Percentiles rank a stretch among this genome's conserved stretches.
These are phyloP conservation scores for Thalassophryne amazonica DNA, from an alignment of 2,797 vertebrate genomes.

Conservation along the genomic window DNA sequence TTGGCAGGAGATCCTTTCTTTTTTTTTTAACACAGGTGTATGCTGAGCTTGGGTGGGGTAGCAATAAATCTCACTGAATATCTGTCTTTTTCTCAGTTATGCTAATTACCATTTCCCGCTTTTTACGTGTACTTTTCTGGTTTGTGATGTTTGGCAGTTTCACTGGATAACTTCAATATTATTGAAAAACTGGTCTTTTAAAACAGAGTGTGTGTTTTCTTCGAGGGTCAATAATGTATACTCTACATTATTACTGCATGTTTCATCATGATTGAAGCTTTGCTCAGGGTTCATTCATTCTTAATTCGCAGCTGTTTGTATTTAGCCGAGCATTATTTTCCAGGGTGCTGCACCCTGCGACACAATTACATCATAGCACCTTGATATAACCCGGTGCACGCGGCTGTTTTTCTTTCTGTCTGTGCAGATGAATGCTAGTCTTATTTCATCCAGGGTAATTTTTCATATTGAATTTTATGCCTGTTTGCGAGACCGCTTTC, in stretches of 20 bases:
- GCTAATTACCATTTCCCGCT: background rate
- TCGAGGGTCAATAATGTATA: constrained; percentile 9
- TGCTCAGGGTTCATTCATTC: constrained; percentile 40
- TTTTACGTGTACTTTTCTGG: background rate
- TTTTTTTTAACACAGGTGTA: constrained; percentile 52
- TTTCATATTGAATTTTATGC: constrained; percentile 54
- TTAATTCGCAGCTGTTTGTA: constrained; percentile 47
- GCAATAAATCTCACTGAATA: constrained; percentile 27
- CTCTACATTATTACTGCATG: constrained; percentile 14
- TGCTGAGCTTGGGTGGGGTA: constrained; percentile 20
- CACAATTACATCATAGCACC: constrained; percentile 50
- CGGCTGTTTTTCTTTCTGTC: background rate
- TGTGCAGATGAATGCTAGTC: constrained; percentile 22
- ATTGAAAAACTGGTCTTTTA: too few species aligned
- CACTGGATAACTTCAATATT: constrained; percentile 6
- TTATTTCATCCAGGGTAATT: constrained; percentile 51
- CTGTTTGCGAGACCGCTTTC: constrained; percentile 46
- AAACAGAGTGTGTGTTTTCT: too few species aligned
- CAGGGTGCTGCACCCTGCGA: constrained; percentile 35
- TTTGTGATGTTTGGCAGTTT: constrained; percentile 1
- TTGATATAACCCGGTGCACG: constrained; percentile 20
- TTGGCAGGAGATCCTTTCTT: constrained; percentile 1
- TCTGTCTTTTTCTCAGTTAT: background rate
- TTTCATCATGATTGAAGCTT: constrained; percentile 26
- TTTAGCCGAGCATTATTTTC: constrained; percentile 43